Base-by-base conservation (phyloP, 2,888 invertebrate genomes). In the Drosophila percnosoma region DNA sequence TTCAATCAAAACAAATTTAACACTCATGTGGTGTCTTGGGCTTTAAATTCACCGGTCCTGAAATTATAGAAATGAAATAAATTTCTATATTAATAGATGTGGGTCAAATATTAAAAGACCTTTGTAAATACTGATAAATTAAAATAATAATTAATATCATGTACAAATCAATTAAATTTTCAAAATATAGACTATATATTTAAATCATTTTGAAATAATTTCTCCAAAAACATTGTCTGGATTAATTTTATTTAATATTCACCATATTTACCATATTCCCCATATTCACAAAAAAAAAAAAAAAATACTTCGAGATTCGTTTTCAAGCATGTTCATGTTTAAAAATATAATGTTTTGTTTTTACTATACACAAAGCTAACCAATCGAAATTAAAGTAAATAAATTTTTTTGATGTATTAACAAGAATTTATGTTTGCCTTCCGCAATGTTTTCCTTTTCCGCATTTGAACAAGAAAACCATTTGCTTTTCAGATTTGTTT, bases 1-100 rank as follows among this genome's bases (percentile, higher is more conserved):
- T 75, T 62, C 18, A 57, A 78, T 76, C 78, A 78, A 78, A 78
- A 78, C 78, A 80, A 78, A 78, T 66, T 78, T 78, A 78, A 78
- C 78, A 68, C 78, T 51, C 53, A 60, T 38, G 53, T 48, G 61
- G 72, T 71, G 40, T 27, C 5, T 6, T 0, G 65, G 34, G 36
- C 36, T 59, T 27, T 21, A 24, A 31, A 21, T 42, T 33, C 15
- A 10, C 42, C 29, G 11, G 10, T 21, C n/a, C 68, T 80, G 63
- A 27, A 80, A 80, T 8, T 33, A 60, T 18, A 60, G 11, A 33
- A 29, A n/a, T 42, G 4, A 13, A 18, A 34, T 21, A 8, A 1
- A 6, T 18, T 18, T 21, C 2, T 13, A 53, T 36, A 45, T 38
- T 24, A 65, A 4, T 13, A 5, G 0, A 2, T n/a, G 7, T n/a